Evolutionary conservation across 2,888 invertebrate species (phyloP), one percentile per base, ranked within the genome.

Genomic region (Neoaliturus tenellus): DNA sequence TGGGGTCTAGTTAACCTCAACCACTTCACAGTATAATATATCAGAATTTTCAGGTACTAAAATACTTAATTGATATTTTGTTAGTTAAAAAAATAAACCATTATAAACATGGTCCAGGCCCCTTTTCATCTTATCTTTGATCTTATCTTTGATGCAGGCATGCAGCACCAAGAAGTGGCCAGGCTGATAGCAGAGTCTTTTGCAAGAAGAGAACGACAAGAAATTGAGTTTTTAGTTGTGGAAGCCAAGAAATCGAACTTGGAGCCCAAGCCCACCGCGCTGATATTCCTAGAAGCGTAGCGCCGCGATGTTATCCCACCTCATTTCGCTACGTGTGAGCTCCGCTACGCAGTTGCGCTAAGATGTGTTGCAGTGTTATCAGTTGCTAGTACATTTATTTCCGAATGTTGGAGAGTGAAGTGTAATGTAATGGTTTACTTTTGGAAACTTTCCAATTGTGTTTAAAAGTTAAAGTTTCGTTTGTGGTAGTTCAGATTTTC

Each of bases 131-230:
- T n/a, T n/a, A n/a, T n/a, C n/a, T n/a, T n/a, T n/a, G n/a, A n/a
- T n/a, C n/a, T n/a, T n/a, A n/a, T n/a, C n/a, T n/a, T n/a, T n/a
- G n/a, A n/a, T 84, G 93, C 94, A 90, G 96, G 96, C 84, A 92
- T 97, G 90, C 95, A 95, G 88, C 98, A 98, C 91, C 96, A 96
- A 91, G 97, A 98, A 89, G 97, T 98, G 85, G 98, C 98, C 80
- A 93, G 97, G 88, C 93, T 97, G 86, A 98, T 98, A 89, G 98
- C 98, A 20, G 97, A 98, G 90, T 97, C 97, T 87, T 98, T 98
- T 92, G 97, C 98, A 83, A 95, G 97, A 90, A 94, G 96, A 89
- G 96, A 96, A 89, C 95, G 96, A 90, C 94, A 94, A 91, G 96
- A 97, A 90, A 97, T 98, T 91, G 97, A 98, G 92, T 97, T 98